These are phyloP conservation scores for Tipula helvola DNA, from an alignment of 2,888 invertebrate species.

Conservation along the genomic window DNA sequence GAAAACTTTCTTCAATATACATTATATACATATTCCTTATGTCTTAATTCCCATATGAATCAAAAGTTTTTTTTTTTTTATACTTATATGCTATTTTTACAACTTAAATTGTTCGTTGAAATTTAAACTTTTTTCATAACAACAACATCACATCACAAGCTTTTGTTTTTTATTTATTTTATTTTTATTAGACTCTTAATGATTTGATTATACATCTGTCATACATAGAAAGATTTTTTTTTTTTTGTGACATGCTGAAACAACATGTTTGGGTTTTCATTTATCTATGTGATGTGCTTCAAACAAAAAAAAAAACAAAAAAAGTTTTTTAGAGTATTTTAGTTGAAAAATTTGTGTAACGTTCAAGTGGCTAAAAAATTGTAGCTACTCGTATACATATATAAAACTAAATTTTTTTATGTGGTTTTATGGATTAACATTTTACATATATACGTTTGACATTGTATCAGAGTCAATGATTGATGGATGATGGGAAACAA, in stretches of 20 bases:
- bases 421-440: not conserved
- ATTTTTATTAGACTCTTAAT: not conserved
- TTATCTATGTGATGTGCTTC: not conserved
- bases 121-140: not conserved
- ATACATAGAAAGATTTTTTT: not conserved
- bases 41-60: not conserved
- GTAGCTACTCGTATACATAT: too few species aligned
- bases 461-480: not conserved
- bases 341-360: not conserved
- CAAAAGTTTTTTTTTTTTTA: not conserved
- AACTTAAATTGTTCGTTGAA: conserved; percentile 4
- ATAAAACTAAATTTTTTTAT: not conserved
- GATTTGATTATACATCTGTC: conserved; percentile 4
- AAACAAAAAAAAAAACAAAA: not conserved
- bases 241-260: not conserved
- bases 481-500: not conserved
- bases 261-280: not conserved
- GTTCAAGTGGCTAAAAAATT: not conserved
- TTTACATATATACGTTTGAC: not conserved
- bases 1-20: not conserved
- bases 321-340: not conserved
- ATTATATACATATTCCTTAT: not conserved
- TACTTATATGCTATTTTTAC: not conserved
- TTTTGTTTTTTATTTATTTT: not conserved
- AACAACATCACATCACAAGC: not conserved